Base-by-base conservation (phyloP, 2,797 vertebrate species). In the Valencia hispanica region DNA sequence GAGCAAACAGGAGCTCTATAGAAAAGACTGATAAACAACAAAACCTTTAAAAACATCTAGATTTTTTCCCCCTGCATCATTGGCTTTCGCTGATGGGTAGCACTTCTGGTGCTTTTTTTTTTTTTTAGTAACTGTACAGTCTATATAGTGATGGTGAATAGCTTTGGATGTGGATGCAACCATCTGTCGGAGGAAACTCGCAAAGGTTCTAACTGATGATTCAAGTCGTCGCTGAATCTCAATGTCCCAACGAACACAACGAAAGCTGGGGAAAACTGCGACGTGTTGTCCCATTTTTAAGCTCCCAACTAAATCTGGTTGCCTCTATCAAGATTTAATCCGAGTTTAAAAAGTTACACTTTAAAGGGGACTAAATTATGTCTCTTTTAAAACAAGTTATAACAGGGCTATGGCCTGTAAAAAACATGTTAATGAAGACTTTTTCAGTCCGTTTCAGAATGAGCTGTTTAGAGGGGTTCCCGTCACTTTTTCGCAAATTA, bases 1-100 rank as follows among this genome's bases (percentile, higher is more conserved):
- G 80, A 86, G 86, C 84, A 87, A 89, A 89, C 84, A 86, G 77
- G 9, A 84, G 75, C 68, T 77, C 65, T n/a, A 8, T 5, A 32
- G 78, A 47, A 47, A 48, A 77, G 34, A 8, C 10, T 68, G 41
- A 80, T 77, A 18, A 61, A 68, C 75, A 25, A 20, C 10, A 5
- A 12, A 36, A 39, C 34, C 4, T 65, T 15, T 12, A 15, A 61
- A 61, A 39, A 25, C 4, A 36, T 25, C 36, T 7, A 41, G 4
- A 7, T n/a, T 66, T 66, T 43, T n/a, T 6, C 22, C 63, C n/a
- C 22, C 63, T 41, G 14, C 1, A 12, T 65, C 11, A 0, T 43
- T 12, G 0, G 1, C 78, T 22, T 66, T 43, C 25, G 32, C 68
- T 12, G 36, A 55, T 81, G 63, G 72, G 3, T 20, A 20, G 9